phyloP scores from a whole-genome alignment of 2,888 invertebrate species.

The Andrena bicolor region DNA sequence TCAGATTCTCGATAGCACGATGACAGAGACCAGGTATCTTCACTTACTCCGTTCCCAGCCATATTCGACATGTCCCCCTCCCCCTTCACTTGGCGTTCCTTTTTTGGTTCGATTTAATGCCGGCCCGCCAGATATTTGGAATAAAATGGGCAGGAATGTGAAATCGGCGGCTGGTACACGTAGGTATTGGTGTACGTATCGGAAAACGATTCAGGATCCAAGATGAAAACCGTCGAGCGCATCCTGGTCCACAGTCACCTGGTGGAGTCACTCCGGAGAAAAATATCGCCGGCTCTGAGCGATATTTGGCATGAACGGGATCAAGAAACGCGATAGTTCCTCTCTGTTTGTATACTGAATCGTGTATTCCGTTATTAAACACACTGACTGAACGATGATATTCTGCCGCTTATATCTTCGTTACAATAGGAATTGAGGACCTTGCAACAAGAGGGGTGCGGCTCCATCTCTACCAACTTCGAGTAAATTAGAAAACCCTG shows the following conservation, averaged over 20 bases:
- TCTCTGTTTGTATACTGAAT: slow-evolving; percentile 21
- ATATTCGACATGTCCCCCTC: slow-evolving; percentile 33
- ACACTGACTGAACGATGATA: slow-evolving; percentile 8
- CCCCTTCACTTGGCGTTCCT: slow-evolving; percentile 8
- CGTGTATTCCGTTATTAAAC: slow-evolving; percentile 30
- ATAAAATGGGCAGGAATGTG: slow-evolving; percentile 72
- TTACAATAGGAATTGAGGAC: no score
- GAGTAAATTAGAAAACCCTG: no score
- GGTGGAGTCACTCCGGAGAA: slow-evolving; percentile 59
- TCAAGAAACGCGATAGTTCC: slow-evolving; percentile 43
- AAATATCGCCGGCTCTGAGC: slow-evolving; percentile 61
- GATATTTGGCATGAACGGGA: slow-evolving; percentile 54
- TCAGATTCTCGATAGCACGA: not conserved
- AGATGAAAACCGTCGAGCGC: slow-evolving; percentile 75
- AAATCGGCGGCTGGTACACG: slow-evolving; percentile 70
- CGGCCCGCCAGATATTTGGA: slow-evolving; percentile 69
- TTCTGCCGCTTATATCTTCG: not conserved
- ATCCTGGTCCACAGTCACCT: slow-evolving; percentile 54
- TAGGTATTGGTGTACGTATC: slow-evolving; percentile 68
- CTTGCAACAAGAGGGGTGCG: no score
- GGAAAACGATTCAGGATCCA: slow-evolving; percentile 79
- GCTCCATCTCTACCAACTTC: no score
- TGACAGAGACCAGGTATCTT: slow-evolving; percentile 1
- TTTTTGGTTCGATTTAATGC: slow-evolving; percentile 61
- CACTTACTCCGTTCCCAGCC: slow-evolving; percentile 12